A percentile compares a stretch with the other conserved stretches of the same genome.
Evolutionary conservation across 2,113 vertebrate species (phyloP).

Genomic region (Leuciscus idus): DNA sequence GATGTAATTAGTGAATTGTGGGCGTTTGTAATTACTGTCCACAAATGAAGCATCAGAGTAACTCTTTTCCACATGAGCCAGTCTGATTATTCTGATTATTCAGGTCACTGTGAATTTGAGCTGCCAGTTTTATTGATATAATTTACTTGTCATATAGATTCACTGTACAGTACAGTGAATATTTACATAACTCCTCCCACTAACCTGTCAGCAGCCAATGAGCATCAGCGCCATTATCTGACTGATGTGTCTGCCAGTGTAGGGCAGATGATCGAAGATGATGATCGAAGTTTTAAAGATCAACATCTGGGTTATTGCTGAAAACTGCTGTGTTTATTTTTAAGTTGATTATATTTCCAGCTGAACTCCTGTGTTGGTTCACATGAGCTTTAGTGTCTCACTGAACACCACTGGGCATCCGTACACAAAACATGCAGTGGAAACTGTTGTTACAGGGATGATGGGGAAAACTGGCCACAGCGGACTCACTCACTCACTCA

Average conservation of each 20-base stretch:
- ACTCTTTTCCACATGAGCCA: neutral
- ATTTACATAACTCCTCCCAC: slow-evolving; percentile 5
- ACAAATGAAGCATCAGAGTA: neutral
- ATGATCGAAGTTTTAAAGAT: neutral
- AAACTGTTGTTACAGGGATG: slow-evolving; percentile 65
- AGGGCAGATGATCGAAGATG: too few species aligned
- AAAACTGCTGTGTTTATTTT: neutral
- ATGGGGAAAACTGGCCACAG: slow-evolving; percentile 57
- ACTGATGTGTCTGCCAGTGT: neutral
- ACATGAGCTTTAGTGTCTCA: neutral
- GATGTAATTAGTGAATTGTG: slow-evolving; percentile 41
- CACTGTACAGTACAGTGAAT: neutral
- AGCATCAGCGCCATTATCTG: neutral
- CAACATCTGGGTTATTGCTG: neutral
- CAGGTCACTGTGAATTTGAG: neutral
- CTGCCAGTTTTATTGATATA: neutral
- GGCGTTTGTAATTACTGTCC: slow-evolving; percentile 57
- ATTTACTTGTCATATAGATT: neutral
- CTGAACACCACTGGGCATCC: slow-evolving; percentile 18
- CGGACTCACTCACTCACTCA: too few species aligned
- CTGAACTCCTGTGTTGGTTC: neutral
- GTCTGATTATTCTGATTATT: neutral
- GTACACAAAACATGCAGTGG: slow-evolving; percentile 45
- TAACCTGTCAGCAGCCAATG: neutral
- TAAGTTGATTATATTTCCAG: neutral